Conservation (phyloP, 2,888 invertebrate genomes). For the Elgonia sp. region DNA sequence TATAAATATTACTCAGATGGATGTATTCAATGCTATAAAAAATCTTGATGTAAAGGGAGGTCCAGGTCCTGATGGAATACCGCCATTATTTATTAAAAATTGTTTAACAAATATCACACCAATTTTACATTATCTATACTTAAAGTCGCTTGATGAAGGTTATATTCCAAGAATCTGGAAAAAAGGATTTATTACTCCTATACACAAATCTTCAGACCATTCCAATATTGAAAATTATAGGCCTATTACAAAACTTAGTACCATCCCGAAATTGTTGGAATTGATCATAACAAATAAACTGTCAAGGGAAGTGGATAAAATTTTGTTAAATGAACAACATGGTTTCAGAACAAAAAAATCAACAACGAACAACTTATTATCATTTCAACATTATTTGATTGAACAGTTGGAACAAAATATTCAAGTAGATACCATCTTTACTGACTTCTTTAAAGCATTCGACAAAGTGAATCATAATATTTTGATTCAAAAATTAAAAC, state of each 20-base stretch:
- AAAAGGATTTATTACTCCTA: conserved; percentile 13
- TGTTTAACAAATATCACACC: not conserved
- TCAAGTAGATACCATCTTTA: conserved; percentile 12
- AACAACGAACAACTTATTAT: conserved; percentile 1
- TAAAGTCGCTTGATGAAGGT: conserved; percentile 3
- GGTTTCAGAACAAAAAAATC: conserved; percentile 20
- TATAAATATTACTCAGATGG: not conserved
- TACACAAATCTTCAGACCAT: conserved; percentile 22
- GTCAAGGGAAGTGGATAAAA: not conserved
- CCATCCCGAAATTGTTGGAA: conserved; percentile 28
- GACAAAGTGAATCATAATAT: not conserved
- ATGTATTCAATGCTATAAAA: not conserved
- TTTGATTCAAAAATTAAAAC: not conserved
- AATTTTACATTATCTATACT: not conserved
- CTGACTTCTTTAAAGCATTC: conserved; percentile 1
- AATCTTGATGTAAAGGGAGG: not conserved
- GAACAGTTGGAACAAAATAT: conserved; percentile 6
- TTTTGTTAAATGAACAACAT: conserved; percentile 28
- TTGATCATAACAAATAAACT: not conserved
- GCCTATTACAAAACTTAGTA: conserved; percentile 15
- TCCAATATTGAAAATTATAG: not conserved
- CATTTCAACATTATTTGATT: conserved; percentile 7
- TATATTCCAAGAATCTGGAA: conserved; percentile 18
- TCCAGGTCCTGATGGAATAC: conserved; percentile 20
- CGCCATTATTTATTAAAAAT: not conserved